Percentiles rank a stretch among this genome's conserved stretches.
phyloP scores from a whole-genome alignment of 1,140 invertebrate species.

The Whitmania pigra region DNA sequence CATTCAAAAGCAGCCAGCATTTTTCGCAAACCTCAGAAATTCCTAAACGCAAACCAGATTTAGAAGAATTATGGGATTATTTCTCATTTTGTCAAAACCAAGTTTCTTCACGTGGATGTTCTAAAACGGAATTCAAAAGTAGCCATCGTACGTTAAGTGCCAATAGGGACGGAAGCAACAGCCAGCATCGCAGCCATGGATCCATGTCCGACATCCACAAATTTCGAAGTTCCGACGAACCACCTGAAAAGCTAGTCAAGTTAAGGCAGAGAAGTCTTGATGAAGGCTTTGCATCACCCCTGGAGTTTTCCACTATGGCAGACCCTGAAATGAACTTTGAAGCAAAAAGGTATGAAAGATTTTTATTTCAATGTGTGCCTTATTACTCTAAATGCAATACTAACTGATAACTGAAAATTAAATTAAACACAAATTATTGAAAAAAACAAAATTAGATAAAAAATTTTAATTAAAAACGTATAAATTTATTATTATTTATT shows the following conservation, averaged over 20 bases:
- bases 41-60: background rate
- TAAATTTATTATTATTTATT: background rate
- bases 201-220: constrained; percentile 1
- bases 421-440: background rate
- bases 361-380: too few relatives aligned
- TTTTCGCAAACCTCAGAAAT: background rate
- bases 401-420: too few relatives aligned
- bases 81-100: constrained; percentile 7
- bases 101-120: background rate
- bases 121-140: background rate
- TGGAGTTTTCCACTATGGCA: background rate
- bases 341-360: too few relatives aligned
- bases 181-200: background rate
- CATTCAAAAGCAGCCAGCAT: background rate
- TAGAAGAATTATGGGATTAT: constrained; percentile 12
- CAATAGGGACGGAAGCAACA: background rate
- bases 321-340: background rate
- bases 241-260: background rate
- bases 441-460: background rate
- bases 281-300: background rate
- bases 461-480: background rate
- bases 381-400: too few relatives aligned
- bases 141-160: background rate
- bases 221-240: background rate
- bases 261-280: constrained; percentile 7